phyloP scores from a whole-genome alignment of 2,797 vertebrate genomes.

The Chelon labrosus region DNA sequence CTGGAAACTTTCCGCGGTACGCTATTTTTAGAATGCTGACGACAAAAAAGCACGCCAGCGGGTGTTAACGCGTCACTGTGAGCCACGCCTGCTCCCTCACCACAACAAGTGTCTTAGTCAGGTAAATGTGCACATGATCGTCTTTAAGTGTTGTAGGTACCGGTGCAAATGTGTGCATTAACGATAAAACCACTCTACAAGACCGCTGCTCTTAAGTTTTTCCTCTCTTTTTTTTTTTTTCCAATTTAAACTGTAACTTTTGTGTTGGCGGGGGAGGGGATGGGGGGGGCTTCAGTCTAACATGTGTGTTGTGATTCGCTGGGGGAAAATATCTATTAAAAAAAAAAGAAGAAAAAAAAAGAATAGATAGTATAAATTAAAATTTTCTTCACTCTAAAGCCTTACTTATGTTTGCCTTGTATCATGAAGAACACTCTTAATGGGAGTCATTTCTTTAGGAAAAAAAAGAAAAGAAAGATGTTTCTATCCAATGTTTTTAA shows the following conservation, averaged over 20 bases:
- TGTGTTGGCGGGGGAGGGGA: slow-evolving; percentile 22
- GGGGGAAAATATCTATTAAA: slow-evolving; percentile 29
- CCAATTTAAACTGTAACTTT: slow-evolving; percentile 3
- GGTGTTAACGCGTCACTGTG: slow-evolving; percentile 62
- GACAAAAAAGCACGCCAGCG: background rate
- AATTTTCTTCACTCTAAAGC: slow-evolving; percentile 67
- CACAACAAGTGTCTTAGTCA: slow-evolving; percentile 46
- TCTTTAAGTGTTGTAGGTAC: slow-evolving; percentile 37
- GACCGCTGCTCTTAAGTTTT: slow-evolving; percentile 1
- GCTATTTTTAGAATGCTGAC: slow-evolving; percentile 15
- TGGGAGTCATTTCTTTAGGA: slow-evolving; percentile 45
- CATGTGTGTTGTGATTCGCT: slow-evolving; percentile 46
- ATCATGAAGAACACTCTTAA: slow-evolving; percentile 55
- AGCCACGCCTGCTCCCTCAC: slow-evolving; percentile 52
- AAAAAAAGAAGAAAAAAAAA: slow-evolving; percentile 11
- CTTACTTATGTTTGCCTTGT: slow-evolving; percentile 77
- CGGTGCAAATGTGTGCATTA: slow-evolving; percentile 16
- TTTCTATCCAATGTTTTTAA: slow-evolving; percentile 54
- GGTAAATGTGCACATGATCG: slow-evolving; percentile 20
- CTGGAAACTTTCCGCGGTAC: slow-evolving; percentile 36
- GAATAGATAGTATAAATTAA: slow-evolving; percentile 45
- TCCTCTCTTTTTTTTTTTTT: background rate
- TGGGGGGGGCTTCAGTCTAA: slow-evolving; percentile 31
- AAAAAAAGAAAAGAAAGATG: slow-evolving; percentile 17
- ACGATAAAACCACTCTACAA: slow-evolving; percentile 44